Base-by-base conservation (phyloP, 2,797 vertebrate species). In the Phoebastria nigripes region DNA sequence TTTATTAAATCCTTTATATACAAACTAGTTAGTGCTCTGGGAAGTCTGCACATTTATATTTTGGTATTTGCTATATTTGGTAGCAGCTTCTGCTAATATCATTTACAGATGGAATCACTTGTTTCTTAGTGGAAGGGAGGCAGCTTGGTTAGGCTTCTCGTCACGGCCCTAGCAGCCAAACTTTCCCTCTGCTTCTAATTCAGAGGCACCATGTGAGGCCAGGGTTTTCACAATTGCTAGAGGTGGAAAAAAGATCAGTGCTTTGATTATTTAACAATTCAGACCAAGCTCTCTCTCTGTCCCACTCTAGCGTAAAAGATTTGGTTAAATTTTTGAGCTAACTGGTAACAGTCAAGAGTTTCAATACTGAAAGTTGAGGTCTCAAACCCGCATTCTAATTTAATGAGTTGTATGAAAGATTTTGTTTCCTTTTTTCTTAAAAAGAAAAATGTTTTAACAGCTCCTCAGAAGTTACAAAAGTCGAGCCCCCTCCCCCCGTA, bases 21-120 rank as follows among this genome's bases (percentile, higher is more conserved):
- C 31, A 86, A 74, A 39, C 52, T 49, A 79, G 44, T 78, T 55
- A 62, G 11, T 67, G 35, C 58, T 90, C 29, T 91, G 35, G 9
- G 65, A 78, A 74, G n/a, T 52, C 67, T 86, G 31, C 59, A 47
- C 13, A 18, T 81, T 89, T 87, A 3, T 76, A 35, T 90, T 79
- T 89, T 82, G 58, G 3, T 41, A 29, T 82, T 82, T 81, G 16
- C 56, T 88, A 2, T 93, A 86, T 92, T 90, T 87, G 77, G 46
- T 87, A 76, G 24, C 58, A 70, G n/a, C 42, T 87, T 93, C 37
- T 87, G 54, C 61, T 96, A 55, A 59, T 77, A 24, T 8, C 5
- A 15, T 76, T 90, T 95, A 82, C 74, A 94, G 86, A 80, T 82
- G 88, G 81, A 79, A 82, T 84, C 37, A 29, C 24, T 91, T 73